Base-by-base conservation (phyloP, 2,888 invertebrate genomes). In the Phytoseiulus persimilis region DNA sequence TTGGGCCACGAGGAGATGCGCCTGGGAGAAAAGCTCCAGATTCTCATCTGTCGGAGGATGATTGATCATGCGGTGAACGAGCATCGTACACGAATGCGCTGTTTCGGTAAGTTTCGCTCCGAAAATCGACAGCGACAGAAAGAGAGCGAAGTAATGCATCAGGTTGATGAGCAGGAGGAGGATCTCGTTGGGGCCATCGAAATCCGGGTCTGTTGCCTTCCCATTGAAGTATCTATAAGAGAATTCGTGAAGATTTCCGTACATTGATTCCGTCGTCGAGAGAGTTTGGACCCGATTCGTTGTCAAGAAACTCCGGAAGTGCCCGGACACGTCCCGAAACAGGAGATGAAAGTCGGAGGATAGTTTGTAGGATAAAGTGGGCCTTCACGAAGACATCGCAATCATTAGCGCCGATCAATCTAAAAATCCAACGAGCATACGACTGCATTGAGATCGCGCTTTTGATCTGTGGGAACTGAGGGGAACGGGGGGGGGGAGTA, bases 21-120 rank as follows among this genome's bases (percentile, higher is more conserved):
- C 87, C 31, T 87, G 87, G n/a, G 87, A 87, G 45, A 87, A 87
- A 45, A 87, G 87, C 32, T 87, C 87, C n/a, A 87, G 87, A 32
- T 87, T 87, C 18, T 87, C 87, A 33, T 87, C 32, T 23, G 87
- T 87, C 23, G 87, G 87, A n/a, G 87, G 39, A 45, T 87, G 87
- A 39, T 87, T 87, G 32, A 87, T 87, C 87, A 87, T 87, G 11
- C 87, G 87, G 45, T 87, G 87, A 39, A 87, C 87, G 33, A 87
- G 87, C 87, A 87, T 87, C 33, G 87, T 87, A 45, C 87, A 87
- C 33, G 87, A 33, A 87, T 87, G 87, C 14, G 87, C 87, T 6
- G 87, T 87, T 3, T 87, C 87, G 33, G 87, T 87, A 6, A 87
- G 87, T 33, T 87, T 87, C 6, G 87, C 87, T 23, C 87, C 87